Base-by-base conservation (phyloP, 1,140 invertebrate genomes). In the Lasioglossum albipes region DNA sequence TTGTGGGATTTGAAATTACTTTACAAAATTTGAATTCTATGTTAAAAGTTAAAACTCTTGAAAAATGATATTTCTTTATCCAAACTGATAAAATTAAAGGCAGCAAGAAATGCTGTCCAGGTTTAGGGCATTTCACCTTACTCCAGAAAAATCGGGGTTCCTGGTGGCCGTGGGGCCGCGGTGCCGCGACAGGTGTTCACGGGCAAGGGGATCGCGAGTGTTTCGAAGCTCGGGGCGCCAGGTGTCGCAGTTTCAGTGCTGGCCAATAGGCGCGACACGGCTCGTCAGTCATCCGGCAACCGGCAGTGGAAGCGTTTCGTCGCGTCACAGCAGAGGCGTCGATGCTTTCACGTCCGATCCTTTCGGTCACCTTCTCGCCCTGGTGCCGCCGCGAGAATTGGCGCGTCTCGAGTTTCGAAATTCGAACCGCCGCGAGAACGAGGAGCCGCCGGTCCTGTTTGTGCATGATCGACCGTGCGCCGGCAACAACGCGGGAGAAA, bases 271-370 rank as follows among this genome's bases (percentile, higher is more conserved):
- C 74, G 79, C 75, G 74, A 81, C 69, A 70, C 84, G 83, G 83
- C 66, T 84, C 83, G 86, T 85, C 87, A 90, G 89, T 90, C 87
- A 87, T 84, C 88, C 87, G 88, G 80, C 86, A 89, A 85, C 85
- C 81, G 80, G 84, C 87, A 81, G 89, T 74, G 88, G 84, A 84
- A 88, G 86, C 84, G 87, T 86, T 70, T 82, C 79, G 88, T 83
- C 79, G 84, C 84, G 89, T 82, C 79, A 70, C 78, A 84, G 45
- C 36, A 75, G 62, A 69, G 86, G 84, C 87, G 85, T 88, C 87
- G 85, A 83, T 82, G 79, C 77, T 82, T 69, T 77, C 75, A 54
- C 65, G 27, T 41, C 71, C 13, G 20, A 31, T 72, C 16, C 18
- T 59, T 74, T 73, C 61, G 22, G 27, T 49, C 69, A 57, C 57